Base-by-base conservation (phyloP, 2,113 vertebrate genomes). In the Microtus ochrogaster region DNA sequence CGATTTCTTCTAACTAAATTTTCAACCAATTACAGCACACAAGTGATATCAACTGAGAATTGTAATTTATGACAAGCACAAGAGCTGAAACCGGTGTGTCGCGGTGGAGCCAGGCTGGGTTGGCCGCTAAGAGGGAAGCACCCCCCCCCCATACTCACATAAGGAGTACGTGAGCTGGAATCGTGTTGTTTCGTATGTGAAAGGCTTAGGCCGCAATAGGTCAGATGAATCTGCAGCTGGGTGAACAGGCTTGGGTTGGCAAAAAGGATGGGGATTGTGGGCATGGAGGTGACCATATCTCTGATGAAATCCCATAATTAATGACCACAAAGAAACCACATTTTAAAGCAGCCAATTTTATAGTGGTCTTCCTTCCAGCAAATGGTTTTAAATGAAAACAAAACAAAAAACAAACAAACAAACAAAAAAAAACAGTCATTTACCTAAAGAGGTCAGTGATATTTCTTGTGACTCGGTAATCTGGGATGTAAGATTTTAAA, bases 341-440 rank as follows among this genome's bases (percentile, higher is more conserved):
- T n/a, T 79, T 0, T 5, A 72, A 21, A 92, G 85, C 22, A 86
- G 24, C 22, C 44, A 55, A 33, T 90, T 26, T 58, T 90, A 21
- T 95, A 97, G 95, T 73, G 92, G 49, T 89, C n/a, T 44, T 97
- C 92, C 63, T 97, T 85, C 86, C 95, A 92, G 58, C 95, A 91
- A 97, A 72, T 73, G 89, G 82, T 90, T 94, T 97, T 94, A 97
- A 91, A 91, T 79, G n/a, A 30, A 63, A 61, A 96, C 98, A 95
- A 17, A 97, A 88, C 11, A 88, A 58, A 3, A 81, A 58, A 55
- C 16, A 55, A 21, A 58, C 55, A 58, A 58, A 55, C 52, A 58
- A 41, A 41, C 41, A 58, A 58, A 17, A 8, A 47, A 58, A 58
- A 58, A 1, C 19, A 39, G 52, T 81, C 73, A 41, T 61, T 92